phyloP scores from a whole-genome alignment of 1,140 invertebrate genomes.

The Musca domestica region DNA sequence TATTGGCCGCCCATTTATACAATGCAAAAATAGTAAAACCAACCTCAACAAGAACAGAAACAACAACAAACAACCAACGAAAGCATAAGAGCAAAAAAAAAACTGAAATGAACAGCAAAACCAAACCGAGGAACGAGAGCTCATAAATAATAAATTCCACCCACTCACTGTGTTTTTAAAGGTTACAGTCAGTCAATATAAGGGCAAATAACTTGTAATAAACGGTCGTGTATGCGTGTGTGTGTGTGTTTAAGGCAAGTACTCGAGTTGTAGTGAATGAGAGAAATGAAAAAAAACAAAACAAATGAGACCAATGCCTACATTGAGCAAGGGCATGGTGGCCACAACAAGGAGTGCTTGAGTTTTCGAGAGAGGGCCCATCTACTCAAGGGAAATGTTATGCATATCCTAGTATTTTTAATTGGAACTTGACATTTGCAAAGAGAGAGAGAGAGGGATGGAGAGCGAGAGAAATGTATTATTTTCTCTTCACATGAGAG shows the following conservation, averaged over 20 bases:
- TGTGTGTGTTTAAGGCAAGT: not conserved
- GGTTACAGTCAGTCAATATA: conserved; percentile 17
- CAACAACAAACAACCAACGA: not conserved
- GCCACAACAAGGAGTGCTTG: too few species aligned
- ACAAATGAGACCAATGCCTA: too few species aligned
- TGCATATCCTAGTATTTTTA: not conserved
- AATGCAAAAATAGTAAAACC: not conserved
- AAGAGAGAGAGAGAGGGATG: not conserved
- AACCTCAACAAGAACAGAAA: not conserved
- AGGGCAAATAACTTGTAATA: conserved; percentile 17
- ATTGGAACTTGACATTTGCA: not conserved
- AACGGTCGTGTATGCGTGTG: not conserved
- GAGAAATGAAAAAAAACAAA: too few species aligned
- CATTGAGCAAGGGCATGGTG: too few species aligned
- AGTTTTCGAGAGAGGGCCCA: too few species aligned
- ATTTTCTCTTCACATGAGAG: not conserved
- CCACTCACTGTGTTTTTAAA: conserved; percentile 1
- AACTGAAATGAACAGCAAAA: not conserved
- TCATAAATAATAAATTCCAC: conserved; percentile 19
- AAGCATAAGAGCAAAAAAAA: not conserved
- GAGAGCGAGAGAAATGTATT: not conserved
- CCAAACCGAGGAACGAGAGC: not conserved
- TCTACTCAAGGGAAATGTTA: too few species aligned
- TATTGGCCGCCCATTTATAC: not conserved
- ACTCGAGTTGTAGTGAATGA: not conserved